phyloP scores from a whole-genome alignment of 2,888 invertebrate species.

The Autographa pulchrina region DNA sequence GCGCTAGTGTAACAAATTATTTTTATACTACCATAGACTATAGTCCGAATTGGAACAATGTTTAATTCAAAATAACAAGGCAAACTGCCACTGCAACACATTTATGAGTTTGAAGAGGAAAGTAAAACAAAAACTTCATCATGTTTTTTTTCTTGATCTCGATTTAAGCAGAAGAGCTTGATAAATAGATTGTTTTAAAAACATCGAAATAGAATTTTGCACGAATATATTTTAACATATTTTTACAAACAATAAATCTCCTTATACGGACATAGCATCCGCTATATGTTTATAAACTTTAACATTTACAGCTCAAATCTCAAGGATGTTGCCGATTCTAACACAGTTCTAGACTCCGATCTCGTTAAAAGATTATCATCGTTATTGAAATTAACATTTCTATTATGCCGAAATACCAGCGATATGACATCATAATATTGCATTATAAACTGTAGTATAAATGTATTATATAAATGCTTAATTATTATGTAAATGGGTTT shows the following conservation, averaged over 20 bases:
- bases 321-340: slow-evolving; percentile 52
- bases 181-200: too few relatives aligned
- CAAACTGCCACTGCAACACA: too few relatives aligned
- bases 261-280: slow-evolving; percentile 31
- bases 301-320: slow-evolving; percentile 42
- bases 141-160: too few relatives aligned
- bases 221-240: neutral
- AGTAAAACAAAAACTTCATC: too few relatives aligned
- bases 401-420: slow-evolving; percentile 39
- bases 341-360: slow-evolving; percentile 47
- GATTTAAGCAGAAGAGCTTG: too few relatives aligned
- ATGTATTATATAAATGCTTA: neutral
- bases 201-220: too few relatives aligned
- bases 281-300: slow-evolving; percentile 42
- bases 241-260: neutral
- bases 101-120: too few relatives aligned
- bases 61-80: too few relatives aligned
- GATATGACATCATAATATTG: slow-evolving; percentile 32
- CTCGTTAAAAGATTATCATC: slow-evolving; percentile 31
- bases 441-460: slow-evolving; percentile 3
- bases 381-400: slow-evolving; percentile 47
- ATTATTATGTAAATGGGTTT: neutral
- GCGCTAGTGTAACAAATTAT: too few relatives aligned
- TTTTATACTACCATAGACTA: too few relatives aligned
- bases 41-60: too few relatives aligned